phyloP scores from a whole-genome alignment of 2,113 vertebrate species.

The Scomber scombrus region DNA sequence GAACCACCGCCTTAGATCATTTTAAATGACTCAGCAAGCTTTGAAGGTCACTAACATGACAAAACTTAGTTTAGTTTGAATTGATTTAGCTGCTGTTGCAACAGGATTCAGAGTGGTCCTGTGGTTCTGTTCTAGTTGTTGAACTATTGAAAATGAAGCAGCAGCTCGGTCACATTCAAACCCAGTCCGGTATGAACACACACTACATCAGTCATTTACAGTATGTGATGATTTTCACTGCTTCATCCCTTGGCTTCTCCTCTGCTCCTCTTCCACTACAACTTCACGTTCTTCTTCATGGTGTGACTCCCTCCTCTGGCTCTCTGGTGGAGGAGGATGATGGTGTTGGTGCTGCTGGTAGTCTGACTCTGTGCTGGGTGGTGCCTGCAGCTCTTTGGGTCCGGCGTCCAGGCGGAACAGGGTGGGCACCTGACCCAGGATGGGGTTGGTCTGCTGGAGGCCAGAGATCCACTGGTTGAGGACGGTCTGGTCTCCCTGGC shows the following conservation, averaged over 20 bases:
- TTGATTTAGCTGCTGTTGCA: too few relatives aligned
- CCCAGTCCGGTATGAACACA: neutral
- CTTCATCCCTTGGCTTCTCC: conserved; percentile 63
- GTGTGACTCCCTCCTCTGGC: neutral
- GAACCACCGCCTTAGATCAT: too few relatives aligned
- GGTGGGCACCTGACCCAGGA: conserved; percentile 86
- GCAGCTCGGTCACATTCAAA: neutral
- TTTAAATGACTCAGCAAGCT: too few relatives aligned
- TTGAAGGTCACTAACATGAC: too few relatives aligned
- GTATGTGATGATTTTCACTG: conserved; percentile 45
- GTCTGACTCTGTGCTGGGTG: neutral
- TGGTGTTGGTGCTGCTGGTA: neutral
- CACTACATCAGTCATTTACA: neutral
- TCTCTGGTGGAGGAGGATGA: neutral
- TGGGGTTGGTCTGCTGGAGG: conserved; percentile 89
- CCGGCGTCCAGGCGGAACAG: conserved; percentile 86
- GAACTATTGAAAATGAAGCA: neutral
- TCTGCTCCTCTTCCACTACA: conserved; percentile 55
- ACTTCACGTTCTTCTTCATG: conserved; percentile 30
- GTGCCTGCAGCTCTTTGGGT: conserved; percentile 70
- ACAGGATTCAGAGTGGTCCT: too few relatives aligned
- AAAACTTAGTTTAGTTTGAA: too few relatives aligned
- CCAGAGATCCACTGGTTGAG: conserved; percentile 91
- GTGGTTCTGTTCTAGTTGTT: neutral
- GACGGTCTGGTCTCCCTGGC: conserved; percentile 85